Evolutionary conservation across 1,140 invertebrate species (phyloP).

Genomic region (Drosophila tani): DNA sequence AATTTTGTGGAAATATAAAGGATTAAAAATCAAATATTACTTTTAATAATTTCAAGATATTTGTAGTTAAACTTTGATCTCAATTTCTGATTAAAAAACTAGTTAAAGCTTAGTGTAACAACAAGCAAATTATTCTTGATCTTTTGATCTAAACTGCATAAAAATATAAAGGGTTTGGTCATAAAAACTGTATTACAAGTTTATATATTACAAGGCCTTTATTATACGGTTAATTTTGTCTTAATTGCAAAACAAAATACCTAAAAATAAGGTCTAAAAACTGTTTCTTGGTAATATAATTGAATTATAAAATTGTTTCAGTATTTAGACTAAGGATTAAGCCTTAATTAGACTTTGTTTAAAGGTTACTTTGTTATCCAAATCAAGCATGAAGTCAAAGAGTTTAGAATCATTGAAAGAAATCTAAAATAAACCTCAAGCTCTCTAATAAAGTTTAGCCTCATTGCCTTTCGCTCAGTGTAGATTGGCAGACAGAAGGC

Average conservation of each 20-base stretch:
- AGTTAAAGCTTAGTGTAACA: background rate
- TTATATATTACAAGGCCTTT: background rate
- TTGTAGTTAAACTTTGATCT: background rate
- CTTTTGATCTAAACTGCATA: background rate
- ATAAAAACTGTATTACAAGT: background rate
- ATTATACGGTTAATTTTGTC: too few species aligned
- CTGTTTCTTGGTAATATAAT: background rate
- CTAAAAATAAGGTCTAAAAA: background rate
- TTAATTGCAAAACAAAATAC: background rate
- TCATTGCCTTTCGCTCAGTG: conserved; percentile 17
- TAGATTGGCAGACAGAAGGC: conserved; percentile 37
- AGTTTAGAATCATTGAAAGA: background rate
- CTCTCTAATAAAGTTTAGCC: too few species aligned
- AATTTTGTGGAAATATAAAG: too few species aligned
- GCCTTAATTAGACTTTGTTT: background rate
- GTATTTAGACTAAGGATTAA: too few species aligned
- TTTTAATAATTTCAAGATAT: background rate
- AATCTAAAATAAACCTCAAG: background rate
- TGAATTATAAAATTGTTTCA: too few species aligned
- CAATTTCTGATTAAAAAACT: background rate
- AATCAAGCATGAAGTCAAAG: too few species aligned
- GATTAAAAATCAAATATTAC: too few species aligned
- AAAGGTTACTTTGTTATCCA: background rate
- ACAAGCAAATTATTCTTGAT: background rate
- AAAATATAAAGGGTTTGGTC: too few species aligned